Conservation (phyloP, 2,888 invertebrate species). For the Ophioninae sp. region DNA sequence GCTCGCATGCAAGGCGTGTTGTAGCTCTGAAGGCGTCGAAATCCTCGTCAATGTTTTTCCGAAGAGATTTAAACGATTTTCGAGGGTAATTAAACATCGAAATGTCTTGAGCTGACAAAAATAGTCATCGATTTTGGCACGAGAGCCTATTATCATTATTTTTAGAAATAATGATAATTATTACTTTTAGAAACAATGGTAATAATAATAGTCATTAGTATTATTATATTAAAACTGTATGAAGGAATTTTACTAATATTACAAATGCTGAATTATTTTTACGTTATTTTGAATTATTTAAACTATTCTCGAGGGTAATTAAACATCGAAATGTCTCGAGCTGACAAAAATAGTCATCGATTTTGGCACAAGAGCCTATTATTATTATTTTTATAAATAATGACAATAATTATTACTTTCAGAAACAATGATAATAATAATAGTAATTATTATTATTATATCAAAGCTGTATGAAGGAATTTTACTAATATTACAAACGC, state of each 20-base stretch:
- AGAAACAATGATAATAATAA: too few species aligned
- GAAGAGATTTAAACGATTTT: slow-evolving; percentile 32
- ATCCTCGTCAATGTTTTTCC: slow-evolving; percentile 3
- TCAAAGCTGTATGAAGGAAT: too few species aligned
- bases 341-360: background rate
- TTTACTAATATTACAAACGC: too few species aligned
- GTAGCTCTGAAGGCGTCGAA: slow-evolving; percentile 47
- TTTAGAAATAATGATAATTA: background rate
- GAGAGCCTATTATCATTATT: background rate
- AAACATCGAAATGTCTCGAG: slow-evolving; percentile 22
- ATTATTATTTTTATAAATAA: background rate
- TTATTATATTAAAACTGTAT: too few species aligned
- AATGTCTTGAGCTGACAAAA: slow-evolving; percentile 14
- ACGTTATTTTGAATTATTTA: too few species aligned
- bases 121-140: background rate
- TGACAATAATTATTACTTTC: background rate
- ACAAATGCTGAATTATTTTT: too few species aligned
- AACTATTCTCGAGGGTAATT: slow-evolving; percentile 23
- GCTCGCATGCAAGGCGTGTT: slow-evolving; percentile 21
- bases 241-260: too few species aligned
- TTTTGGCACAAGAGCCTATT: background rate
- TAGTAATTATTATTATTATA: too few species aligned
- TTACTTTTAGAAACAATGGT: too few species aligned
- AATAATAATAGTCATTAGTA: too few species aligned
- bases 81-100: slow-evolving; percentile 17